Base-by-base conservation (phyloP, 1,140 invertebrate genomes). In the Caerostris darwini region DNA sequence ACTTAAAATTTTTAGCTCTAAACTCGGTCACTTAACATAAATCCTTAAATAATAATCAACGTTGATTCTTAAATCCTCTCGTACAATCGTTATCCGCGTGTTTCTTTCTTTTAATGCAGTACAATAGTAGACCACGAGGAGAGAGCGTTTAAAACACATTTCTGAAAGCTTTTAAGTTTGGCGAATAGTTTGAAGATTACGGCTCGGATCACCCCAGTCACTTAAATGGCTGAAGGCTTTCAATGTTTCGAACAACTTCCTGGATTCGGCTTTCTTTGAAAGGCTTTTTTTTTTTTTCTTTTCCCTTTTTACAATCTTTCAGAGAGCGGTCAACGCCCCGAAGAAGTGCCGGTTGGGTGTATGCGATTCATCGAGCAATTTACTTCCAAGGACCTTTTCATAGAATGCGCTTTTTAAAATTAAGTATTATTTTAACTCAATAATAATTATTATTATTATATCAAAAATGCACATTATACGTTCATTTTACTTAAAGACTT, bases 281-380 rank as follows among this genome's bases (percentile, higher is more conserved):
- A 34, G 34, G 0, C 2, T 34, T 34, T 34, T 34, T 34, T 34
- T 34, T 34, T 50, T 4, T 12, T 77, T 50, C 4, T 50, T 12
- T 50, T 10, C 3, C 7, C 17, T 67, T 77, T 50, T 77, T 77
- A 77, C 10, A 8, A 77, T 77, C 10, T 5, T 14, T 34, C 34
- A 34, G 71, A 50, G 34, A 34, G 8, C 71, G 71, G 71, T 77
- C 71, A 77, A 77, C 71, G 71, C 34, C 71, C 71, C 71, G 34
- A 34, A 34, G 34, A 77, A 53, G 50, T 34, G 34, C 34, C 34
- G 2, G 34, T 34, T 34, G 34, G 34, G 34, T 34, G 34, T 34
- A 34, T 34, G 34, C 34, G 34, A 34, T 2, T 34, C 34, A 34
- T 34, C 34, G 34, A 34, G 34, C 34, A 34, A 34, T 34, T 34